Percentiles rank a stretch among this genome's conserved stretches.
These are phyloP conservation scores for Drosophila lacertosa DNA, from an alignment of 1,140 invertebrate genomes.

Conservation along the genomic window DNA sequence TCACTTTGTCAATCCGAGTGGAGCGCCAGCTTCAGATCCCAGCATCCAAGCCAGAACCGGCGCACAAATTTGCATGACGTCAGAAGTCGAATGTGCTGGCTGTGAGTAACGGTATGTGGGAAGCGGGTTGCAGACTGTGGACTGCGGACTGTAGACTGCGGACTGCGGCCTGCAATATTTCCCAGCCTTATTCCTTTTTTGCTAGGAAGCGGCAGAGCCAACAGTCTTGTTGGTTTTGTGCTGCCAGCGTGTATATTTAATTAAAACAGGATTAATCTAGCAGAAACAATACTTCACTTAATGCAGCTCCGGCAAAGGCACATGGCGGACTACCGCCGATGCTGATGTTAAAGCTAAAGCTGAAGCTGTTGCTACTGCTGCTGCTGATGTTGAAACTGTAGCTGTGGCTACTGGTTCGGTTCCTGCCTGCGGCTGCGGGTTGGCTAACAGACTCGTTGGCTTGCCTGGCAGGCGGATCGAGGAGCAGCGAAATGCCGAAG, in stretches of 20 bases:
- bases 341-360: constrained; percentile 4
- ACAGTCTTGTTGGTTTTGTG: constrained; percentile 74
- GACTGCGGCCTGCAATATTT: constrained; percentile 43
- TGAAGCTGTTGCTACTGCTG: constrained; percentile 4
- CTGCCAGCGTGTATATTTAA: constrained; percentile 82
- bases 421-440: constrained; percentile 58
- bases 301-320: constrained; percentile 61
- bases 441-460: constrained; percentile 75
- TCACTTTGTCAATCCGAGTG: constrained; percentile 73
- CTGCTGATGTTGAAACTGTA: constrained; percentile 12
- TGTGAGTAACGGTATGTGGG: constrained; percentile 10
- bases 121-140: constrained; percentile 18
- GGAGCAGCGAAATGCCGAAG: constrained; percentile 1
- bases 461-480: constrained; percentile 40
- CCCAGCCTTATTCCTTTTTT: constrained; percentile 33
- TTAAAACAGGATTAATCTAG: constrained; percentile 83
- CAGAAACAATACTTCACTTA: constrained; percentile 83
- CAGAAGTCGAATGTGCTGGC: constrained; percentile 59
- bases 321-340: constrained; percentile 20
- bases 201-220: constrained; percentile 24
- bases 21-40: constrained; percentile 34
- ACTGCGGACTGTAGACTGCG: constrained; percentile 29
- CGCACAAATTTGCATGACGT: constrained; percentile 67
- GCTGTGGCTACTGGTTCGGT: constrained; percentile 30
- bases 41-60: constrained; percentile 18